phyloP scores from a whole-genome alignment of 2,113 vertebrate species.

The Oenanthe melanoleuca region DNA sequence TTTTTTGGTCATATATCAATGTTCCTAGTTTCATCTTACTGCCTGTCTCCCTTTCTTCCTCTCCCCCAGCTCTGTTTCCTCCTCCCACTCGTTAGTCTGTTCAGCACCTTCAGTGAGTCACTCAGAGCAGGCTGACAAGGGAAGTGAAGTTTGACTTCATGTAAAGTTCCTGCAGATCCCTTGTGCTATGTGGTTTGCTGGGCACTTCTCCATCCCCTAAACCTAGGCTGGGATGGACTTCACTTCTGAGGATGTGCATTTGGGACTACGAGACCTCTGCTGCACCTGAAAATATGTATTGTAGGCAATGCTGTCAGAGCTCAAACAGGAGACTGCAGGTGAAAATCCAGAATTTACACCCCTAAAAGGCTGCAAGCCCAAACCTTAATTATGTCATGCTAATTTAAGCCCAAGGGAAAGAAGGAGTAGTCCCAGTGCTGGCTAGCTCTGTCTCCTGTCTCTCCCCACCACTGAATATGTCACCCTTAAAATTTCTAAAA shows the following conservation, averaged over 20 bases:
- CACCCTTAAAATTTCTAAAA: neutral
- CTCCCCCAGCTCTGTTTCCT: neutral
- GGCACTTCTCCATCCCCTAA: neutral
- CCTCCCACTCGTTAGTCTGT: conserved; percentile 64
- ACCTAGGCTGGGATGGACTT: neutral
- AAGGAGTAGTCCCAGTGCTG: neutral
- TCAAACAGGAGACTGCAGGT: neutral
- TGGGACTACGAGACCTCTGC: accelerated
- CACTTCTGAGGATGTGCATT: neutral
- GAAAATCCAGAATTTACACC: neutral
- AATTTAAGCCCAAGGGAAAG: neutral
- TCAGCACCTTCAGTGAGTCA: conserved; percentile 57
- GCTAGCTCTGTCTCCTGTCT: neutral
- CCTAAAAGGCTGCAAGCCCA: neutral
- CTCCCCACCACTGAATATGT: neutral
- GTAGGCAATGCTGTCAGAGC: neutral
- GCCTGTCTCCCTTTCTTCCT: conserved; percentile 52
- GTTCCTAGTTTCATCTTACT: conserved; percentile 19
- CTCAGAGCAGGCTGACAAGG: conserved; percentile 48
- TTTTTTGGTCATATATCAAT: conserved; percentile 3
- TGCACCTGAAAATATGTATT: neutral
- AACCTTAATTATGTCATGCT: neutral
- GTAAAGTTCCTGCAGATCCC: conserved; percentile 1
- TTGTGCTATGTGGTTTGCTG: neutral
- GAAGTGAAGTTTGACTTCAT: conserved; percentile 39